A percentile compares a stretch with the other conserved stretches of the same genome.
Evolutionary conservation across 2,113 vertebrate genomes (phyloP).

Genomic region (Limnothrissa miodon): DNA sequence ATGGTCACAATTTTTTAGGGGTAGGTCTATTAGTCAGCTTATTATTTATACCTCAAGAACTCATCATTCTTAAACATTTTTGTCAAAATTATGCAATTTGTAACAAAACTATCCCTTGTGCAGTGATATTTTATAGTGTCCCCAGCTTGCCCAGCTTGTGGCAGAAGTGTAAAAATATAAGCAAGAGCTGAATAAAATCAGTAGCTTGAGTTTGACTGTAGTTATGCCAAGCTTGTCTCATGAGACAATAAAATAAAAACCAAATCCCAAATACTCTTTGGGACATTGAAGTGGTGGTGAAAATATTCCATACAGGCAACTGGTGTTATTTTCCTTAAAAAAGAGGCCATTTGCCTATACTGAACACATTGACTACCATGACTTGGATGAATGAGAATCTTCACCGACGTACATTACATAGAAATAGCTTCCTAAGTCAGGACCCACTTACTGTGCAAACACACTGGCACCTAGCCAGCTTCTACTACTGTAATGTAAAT

Average conservation of each 20-base stretch:
- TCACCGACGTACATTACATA: no score
- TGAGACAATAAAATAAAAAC: background rate
- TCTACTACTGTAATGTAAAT: constrained; percentile 35
- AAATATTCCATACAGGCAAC: no score
- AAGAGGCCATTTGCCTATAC: no score
- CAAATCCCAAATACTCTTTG: background rate
- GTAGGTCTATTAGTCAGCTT: background rate
- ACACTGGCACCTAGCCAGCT: background rate
- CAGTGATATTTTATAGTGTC: no score
- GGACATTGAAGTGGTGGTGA: background rate
- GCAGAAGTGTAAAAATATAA: background rate
- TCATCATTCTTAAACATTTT: background rate
- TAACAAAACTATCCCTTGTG: background rate
- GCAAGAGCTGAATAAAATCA: background rate
- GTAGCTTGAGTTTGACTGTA: background rate
- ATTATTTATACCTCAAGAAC: background rate
- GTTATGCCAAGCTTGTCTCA: background rate
- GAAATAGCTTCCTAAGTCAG: background rate
- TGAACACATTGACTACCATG: no score
- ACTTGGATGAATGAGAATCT: no score
- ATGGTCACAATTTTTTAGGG: background rate
- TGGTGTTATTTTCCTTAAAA: no score
- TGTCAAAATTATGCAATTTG: background rate
- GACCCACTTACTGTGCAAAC: background rate
- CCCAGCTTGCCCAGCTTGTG: no score